Evolutionary conservation across 2,113 vertebrate genomes (phyloP).

Genomic region (Catharus bicknelli): DNA sequence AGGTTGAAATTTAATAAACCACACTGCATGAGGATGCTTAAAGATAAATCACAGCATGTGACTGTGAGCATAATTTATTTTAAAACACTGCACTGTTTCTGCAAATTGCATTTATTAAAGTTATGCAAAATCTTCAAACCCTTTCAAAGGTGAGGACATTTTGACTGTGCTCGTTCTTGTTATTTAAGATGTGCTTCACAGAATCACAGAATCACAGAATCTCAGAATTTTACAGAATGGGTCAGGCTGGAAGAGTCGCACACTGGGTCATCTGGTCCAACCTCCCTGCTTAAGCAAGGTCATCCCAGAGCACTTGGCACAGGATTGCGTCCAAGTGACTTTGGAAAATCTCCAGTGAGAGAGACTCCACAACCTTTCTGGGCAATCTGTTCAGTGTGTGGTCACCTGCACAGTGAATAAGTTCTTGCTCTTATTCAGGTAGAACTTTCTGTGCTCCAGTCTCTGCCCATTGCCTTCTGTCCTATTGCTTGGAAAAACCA

Average conservation of each 20-base stretch:
- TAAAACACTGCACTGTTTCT: constrained; percentile 15
- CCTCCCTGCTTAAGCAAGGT: background rate
- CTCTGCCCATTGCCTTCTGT: background rate
- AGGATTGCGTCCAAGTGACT: background rate
- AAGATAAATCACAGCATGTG: constrained; percentile 39
- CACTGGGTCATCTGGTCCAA: background rate
- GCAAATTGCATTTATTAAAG: constrained; percentile 23
- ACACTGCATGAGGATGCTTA: constrained; percentile 53
- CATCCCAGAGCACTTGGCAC: background rate
- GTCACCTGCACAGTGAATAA: background rate
- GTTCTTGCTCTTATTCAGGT: background rate
- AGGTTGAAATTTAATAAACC: constrained; percentile 76
- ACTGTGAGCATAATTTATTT: constrained; percentile 14
- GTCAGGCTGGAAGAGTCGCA: background rate
- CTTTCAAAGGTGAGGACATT: constrained; percentile 6
- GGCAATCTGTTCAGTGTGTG: background rate
- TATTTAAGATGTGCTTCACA: background rate
- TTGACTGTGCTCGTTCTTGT: background rate
- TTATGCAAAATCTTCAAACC: background rate
- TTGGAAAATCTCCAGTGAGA: background rate
- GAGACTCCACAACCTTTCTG: background rate
- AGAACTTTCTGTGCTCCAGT: background rate
- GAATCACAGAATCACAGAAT: background rate
- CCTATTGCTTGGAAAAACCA: background rate
- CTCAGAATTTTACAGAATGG: background rate